These are phyloP conservation scores for Peribatodes rhomboidaria DNA, from an alignment of 2,888 invertebrate genomes.

Conservation along the genomic window DNA sequence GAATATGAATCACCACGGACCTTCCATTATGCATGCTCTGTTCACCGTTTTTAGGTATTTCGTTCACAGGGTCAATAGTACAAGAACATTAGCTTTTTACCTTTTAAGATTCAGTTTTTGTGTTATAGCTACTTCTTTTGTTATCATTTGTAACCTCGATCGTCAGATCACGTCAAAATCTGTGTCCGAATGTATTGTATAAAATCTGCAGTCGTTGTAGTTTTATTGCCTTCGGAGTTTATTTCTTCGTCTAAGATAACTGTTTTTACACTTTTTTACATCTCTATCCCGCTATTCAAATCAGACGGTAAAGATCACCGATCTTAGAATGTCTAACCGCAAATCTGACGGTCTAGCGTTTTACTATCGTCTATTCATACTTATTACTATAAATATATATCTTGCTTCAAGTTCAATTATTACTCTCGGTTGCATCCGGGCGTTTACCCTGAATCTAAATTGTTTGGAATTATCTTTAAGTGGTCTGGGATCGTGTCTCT, in stretches of 20 bases:
- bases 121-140: slow-evolving; percentile 1
- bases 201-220: slow-evolving; percentile 15
- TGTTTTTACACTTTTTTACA: slow-evolving; percentile 22
- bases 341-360: slow-evolving; percentile 6
- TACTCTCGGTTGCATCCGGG: slow-evolving; percentile 54
- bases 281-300: slow-evolving; percentile 27
- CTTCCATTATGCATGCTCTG: slow-evolving; percentile 43
- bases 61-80: slow-evolving; percentile 56
- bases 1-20: slow-evolving; percentile 50
- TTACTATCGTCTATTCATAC: slow-evolving; percentile 9
- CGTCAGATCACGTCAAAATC: slow-evolving; percentile 1
- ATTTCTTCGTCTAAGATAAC: slow-evolving; percentile 17
- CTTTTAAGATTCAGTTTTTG: slow-evolving; percentile 9
- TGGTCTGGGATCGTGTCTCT: slow-evolving; percentile 51
- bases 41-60: slow-evolving; percentile 31
- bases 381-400: slow-evolving; percentile 2
- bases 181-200: slow-evolving; percentile 11
- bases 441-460: slow-evolving; percentile 58
- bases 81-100: slow-evolving; percentile 27
- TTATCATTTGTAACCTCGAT: slow-evolving; percentile 5
- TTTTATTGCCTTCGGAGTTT: slow-evolving; percentile 18
- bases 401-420: slow-evolving; percentile 38
- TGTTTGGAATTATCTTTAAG: slow-evolving; percentile 60
- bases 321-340: slow-evolving; percentile 24
- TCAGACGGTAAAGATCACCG: slow-evolving; percentile 20